A percentile compares a stretch with the other conserved stretches of the same genome.
These are phyloP conservation scores for Phocoena sinus DNA, from an alignment of 2,113 vertebrate genomes.

Conservation along the genomic window DNA sequence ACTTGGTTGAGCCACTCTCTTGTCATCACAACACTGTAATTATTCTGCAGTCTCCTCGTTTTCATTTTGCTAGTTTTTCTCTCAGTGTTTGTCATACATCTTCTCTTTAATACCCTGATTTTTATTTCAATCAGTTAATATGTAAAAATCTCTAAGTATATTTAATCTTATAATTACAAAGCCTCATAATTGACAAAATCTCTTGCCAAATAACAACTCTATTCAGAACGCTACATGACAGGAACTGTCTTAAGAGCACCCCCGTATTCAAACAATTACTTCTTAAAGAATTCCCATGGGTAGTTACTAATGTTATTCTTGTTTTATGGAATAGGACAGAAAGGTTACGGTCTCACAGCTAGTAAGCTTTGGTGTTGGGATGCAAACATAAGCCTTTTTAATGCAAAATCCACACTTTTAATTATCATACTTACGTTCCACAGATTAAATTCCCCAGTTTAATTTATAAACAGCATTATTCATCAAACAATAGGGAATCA, in stretches of 20 bases:
- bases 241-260: background rate
- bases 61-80: background rate
- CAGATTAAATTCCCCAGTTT: background rate
- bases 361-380: background rate
- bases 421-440: background rate
- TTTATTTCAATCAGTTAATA: slow-evolving; percentile 24
- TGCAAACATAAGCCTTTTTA: background rate
- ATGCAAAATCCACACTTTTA: background rate
- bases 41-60: background rate
- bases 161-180: slow-evolving; percentile 50
- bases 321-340: background rate
- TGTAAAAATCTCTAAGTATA: background rate
- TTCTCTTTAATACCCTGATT: background rate
- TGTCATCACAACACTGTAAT: rapidly evolving
- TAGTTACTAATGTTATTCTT: background rate
- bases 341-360: background rate
- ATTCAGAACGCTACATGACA: rapidly evolving
- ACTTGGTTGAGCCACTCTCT: rapidly evolving
- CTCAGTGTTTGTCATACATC: background rate
- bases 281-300: rapidly evolving
- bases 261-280: background rate
- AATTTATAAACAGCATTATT: background rate
- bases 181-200: background rate
- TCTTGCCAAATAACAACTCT: background rate
- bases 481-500: background rate